Base-by-base conservation (phyloP, 2,888 invertebrate genomes). In the Melipona bicolor region DNA sequence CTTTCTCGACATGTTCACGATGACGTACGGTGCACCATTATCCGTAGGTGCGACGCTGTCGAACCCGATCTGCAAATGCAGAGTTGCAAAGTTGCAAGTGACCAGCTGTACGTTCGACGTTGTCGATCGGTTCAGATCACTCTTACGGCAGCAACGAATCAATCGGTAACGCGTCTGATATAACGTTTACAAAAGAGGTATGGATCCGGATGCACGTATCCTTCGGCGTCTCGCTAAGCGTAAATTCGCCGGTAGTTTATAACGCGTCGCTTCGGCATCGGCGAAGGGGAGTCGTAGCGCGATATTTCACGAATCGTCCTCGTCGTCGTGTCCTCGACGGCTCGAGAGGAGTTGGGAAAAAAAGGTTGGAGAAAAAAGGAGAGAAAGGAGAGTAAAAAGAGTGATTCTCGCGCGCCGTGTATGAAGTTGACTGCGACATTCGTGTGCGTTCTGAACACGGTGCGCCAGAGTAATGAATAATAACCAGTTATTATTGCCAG, bases 401-500 rank as follows among this genome's bases (percentile, higher is more conserved):
- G 68, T 43, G 86, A 85, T 79, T 85, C 75, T 69, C 77, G 62
- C 61, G 43, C 74, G 75, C 77, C 83, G 85, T 81, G 85, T 74
- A 27, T 27, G 27, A 27, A 80, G 86, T 87, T 88, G 84, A 88
- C 84, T 83, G 84, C 84, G 72, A 86, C 83, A 77, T 85, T 85
- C 89, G 75, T 85, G 85, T 85, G 85, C 82, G 77, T 83, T 80
- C 74, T 68, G 77, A 82, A 69, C 79, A 81, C 70, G 78, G 64
- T 71, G 69, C 73, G 80, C 74, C 81, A 61, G 84, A 77, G 85
- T 89, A 89, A 89, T 90, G 88, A 91, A 92, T 90, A 92, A 92
- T 91, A 90, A 91, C 90, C 89, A 87, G 90, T 92, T 92, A 91
- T 92, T 92, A 91, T 91, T 91, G 79, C 89, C 90, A 91, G 91